Percentiles rank a stretch among this genome's conserved stretches.
Evolutionary conservation across 2,888 invertebrate genomes (phyloP).

Genomic region (Acrobasis suavella): DNA sequence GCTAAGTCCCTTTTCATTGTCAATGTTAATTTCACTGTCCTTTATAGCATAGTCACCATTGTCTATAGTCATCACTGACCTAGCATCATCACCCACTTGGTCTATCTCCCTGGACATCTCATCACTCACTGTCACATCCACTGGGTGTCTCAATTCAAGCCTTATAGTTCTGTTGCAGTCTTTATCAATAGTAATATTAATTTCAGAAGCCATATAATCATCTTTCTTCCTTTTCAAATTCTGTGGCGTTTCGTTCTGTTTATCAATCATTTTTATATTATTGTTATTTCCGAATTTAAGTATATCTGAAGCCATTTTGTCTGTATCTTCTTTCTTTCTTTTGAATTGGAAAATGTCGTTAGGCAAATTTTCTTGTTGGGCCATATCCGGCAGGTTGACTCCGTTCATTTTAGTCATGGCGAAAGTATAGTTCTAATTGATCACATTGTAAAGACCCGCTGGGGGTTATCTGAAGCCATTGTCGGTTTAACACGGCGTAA

Average conservation of each 20-base stretch:
- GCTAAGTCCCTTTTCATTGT: conserved; percentile 39
- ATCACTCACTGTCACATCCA: conserved; percentile 37
- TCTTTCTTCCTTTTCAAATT: conserved; percentile 54
- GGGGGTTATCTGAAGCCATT: conserved; percentile 70
- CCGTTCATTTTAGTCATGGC: conserved; percentile 74
- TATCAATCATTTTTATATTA: conserved; percentile 43
- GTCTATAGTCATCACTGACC: conserved; percentile 36
- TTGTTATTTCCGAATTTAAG: conserved; percentile 52
- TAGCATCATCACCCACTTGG: conserved; percentile 30
- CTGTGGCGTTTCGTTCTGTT: conserved; percentile 40
- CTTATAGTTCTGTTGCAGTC: conserved; percentile 61
- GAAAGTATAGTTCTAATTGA: conserved; percentile 64
- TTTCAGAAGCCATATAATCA: conserved; percentile 57
- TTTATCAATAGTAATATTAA: conserved; percentile 63
- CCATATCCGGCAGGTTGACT: conserved; percentile 60
- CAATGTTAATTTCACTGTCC: conserved; percentile 33
- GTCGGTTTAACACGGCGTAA: conserved; percentile 77
- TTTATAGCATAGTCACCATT: conserved; percentile 49
- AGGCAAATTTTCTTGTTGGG: conserved; percentile 56
- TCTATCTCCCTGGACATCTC: conserved; percentile 30
- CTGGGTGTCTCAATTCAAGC: conserved; percentile 57
- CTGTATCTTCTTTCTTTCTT: conserved; percentile 49
- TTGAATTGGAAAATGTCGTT: conserved; percentile 58
- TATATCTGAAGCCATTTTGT: conserved; percentile 28
- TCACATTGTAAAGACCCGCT: conserved; percentile 65